These are phyloP conservation scores for Actinernus sp. DNA, from an alignment of 92 coral and sea anemone species.

Conservation along the genomic window DNA sequence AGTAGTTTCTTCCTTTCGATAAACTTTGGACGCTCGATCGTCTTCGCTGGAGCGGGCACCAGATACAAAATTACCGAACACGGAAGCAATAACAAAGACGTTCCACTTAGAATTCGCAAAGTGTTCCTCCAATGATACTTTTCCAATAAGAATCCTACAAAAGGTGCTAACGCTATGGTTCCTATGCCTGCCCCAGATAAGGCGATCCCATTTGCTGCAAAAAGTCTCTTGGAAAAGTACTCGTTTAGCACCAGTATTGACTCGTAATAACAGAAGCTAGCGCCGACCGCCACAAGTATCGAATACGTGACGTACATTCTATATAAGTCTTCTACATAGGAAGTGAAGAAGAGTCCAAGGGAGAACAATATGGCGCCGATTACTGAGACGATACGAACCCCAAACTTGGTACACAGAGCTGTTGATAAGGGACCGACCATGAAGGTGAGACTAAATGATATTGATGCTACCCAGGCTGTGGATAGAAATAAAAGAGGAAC, in stretches of 20 bases:
- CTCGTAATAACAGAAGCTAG: constrained; percentile 75
- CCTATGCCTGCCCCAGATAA: constrained; percentile 95
- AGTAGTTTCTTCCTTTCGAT: constrained; percentile 22
- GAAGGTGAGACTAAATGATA: constrained; percentile 76
- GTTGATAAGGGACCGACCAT: constrained; percentile 68
- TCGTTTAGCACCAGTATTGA: constrained; percentile 72
- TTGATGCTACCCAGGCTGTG: constrained; percentile 87
- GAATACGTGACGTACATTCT: constrained; percentile 83
- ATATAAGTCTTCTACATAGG: constrained; percentile 58
- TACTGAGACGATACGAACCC: constrained; percentile 54
- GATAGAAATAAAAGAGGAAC: constrained; percentile 1
- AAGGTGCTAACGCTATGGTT: constrained; percentile 78
- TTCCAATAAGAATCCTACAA: constrained; percentile 68
- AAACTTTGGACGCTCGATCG: constrained; percentile 7
- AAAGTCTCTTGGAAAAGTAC: constrained; percentile 73
- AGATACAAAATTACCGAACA: constrained; percentile 70
- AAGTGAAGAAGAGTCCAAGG: constrained; percentile 59
- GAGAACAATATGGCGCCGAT: constrained; percentile 69
- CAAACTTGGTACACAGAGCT: constrained; percentile 57
- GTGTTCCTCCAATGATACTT: constrained; percentile 78
- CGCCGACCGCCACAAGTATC: constrained; percentile 66
- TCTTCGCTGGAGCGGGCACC: constrained; percentile 45
- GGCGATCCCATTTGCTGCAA: constrained; percentile 87
- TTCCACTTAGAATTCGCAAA: constrained; percentile 68
- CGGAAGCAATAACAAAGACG: constrained; percentile 58